A percentile compares a stretch with the other conserved stretches of the same genome.
Conservation (phyloP, 2,113 vertebrate genomes). For the Mohoua ochrocephala region DNA sequence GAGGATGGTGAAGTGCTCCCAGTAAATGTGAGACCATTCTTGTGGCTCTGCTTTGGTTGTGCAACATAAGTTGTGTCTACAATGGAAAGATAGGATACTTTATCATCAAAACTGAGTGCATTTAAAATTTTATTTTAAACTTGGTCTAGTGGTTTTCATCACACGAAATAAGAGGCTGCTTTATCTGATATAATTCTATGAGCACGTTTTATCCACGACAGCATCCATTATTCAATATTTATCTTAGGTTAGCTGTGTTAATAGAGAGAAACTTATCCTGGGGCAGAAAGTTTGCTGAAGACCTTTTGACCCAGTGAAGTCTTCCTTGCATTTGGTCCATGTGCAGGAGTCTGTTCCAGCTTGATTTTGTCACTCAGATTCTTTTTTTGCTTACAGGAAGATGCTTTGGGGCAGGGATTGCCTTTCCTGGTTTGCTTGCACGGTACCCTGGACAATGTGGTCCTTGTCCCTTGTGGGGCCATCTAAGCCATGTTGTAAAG, state of each 20-base stretch:
- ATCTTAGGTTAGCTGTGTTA: background rate
- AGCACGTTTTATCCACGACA: background rate
- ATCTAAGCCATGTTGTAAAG: background rate
- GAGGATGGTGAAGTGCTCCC: background rate
- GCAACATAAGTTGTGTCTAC: accelerated
- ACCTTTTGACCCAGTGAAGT: background rate
- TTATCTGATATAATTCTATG: background rate
- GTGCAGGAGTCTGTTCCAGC: background rate
- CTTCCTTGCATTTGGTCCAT: background rate
- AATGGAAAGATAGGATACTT: background rate
- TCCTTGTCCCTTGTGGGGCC: background rate
- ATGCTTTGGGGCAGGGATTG: background rate
- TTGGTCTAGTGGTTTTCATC: background rate
- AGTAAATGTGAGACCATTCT: background rate
- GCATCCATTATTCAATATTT: background rate
- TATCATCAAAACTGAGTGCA: background rate
- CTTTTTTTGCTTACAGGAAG: background rate
- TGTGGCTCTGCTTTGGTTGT: background rate
- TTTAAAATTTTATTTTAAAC: background rate
- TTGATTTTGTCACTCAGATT: background rate
- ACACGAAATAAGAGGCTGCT: background rate
- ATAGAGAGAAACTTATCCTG: background rate
- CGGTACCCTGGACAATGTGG: background rate
- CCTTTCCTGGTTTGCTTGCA: background rate
- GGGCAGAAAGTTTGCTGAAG: background rate